Percentiles rank a stretch among this genome's conserved stretches.
These are phyloP conservation scores for Mastacembelus armatus DNA, from an alignment of 2,797 vertebrate species.

Conservation along the genomic window DNA sequence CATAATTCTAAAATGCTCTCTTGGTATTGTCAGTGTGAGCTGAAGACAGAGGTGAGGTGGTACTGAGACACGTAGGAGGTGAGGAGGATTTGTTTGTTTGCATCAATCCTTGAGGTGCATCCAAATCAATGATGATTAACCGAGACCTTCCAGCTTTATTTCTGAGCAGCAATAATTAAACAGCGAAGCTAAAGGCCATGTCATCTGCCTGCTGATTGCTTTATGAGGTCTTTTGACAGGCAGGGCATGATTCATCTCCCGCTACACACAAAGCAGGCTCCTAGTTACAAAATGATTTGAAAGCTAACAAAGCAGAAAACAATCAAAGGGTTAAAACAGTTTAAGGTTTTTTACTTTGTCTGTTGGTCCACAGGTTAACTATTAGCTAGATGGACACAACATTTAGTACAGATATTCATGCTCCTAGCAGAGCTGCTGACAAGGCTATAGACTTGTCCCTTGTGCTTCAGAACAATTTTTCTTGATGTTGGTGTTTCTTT, in stretches of 20 bases:
- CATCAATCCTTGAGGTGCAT: constrained; percentile 38
- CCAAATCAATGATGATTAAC: constrained; percentile 62
- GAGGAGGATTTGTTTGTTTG: constrained; percentile 45
- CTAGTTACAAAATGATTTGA: too few relatives aligned
- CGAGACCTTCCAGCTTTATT: constrained; percentile 19
- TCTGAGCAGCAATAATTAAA: constrained; percentile 47
- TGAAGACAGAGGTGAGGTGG: constrained; percentile 6
- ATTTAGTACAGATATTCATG: too few relatives aligned
- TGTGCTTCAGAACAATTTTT: not conserved
- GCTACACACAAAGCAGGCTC: not conserved
- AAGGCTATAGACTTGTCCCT: too few relatives aligned
- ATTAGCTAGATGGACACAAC: too few relatives aligned
- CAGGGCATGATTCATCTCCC: constrained; percentile 4
- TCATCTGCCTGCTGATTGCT: not conserved
- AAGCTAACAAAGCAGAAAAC: too few relatives aligned
- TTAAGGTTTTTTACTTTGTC: too few relatives aligned
- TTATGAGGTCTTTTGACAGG: constrained; percentile 14
- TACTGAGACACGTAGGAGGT: constrained; percentile 5
- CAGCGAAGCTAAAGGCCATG: not conserved
- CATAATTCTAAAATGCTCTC: constrained; percentile 18
- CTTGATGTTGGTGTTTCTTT: too few relatives aligned
- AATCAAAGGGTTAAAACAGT: too few relatives aligned
- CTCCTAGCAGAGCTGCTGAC: too few relatives aligned
- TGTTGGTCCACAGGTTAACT: too few relatives aligned
- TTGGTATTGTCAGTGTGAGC: constrained; percentile 4